Evolutionary conservation across 1,140 invertebrate species (phyloP), one percentile per base, ranked within the genome.

Genomic region (Centruroides vittatus): DNA sequence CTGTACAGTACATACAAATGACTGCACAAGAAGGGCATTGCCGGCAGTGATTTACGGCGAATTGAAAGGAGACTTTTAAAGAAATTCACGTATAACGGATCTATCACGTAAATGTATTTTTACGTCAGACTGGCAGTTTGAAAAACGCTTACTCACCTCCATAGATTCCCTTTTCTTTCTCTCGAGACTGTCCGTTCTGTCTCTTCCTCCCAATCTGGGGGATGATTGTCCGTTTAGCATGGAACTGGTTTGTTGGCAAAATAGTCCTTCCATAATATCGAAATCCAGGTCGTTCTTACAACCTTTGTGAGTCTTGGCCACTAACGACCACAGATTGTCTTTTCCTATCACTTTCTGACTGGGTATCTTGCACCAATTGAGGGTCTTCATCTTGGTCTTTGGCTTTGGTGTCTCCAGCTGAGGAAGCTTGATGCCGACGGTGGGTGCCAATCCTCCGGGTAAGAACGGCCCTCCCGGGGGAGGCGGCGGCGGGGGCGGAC

Each of bases 341-440:
- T 86, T 88, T 49, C 84, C 86, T 59, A 88, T 79, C 11, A 90
- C 84, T 55, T 68, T 66, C 9, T 85, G 85, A 72, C 84, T 86
- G 4, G 89, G 88, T 68, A 94, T 92, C 73, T 93, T 93, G 71
- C 88, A 89, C 90, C 90, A 93, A 72, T 94, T 94, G 61, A 93
- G 84, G 5, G 90, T 91, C 74, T 91, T 91, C 90, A 93, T 92
- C 72, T 93, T 93, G n/a, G 86, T 81, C 73, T 87, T 88, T 5
- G 91, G 90, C 52, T 84, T 83, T 0, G 89, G 89, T 12, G 63
- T 67, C n/a, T 52, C 55, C 50, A 64, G 63, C 49, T 66, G 61
- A 9, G 65, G 62, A 36, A 68, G 61, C 49, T 55, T 67, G 62
- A 61, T 9, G 66, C 63, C 5, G 68, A 67, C 9, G 59, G 74